A percentile compares a stretch with the other conserved stretches of the same genome.
Conservation (phyloP, 2,797 vertebrate species). For the Melanogrammus aeglefinus region DNA sequence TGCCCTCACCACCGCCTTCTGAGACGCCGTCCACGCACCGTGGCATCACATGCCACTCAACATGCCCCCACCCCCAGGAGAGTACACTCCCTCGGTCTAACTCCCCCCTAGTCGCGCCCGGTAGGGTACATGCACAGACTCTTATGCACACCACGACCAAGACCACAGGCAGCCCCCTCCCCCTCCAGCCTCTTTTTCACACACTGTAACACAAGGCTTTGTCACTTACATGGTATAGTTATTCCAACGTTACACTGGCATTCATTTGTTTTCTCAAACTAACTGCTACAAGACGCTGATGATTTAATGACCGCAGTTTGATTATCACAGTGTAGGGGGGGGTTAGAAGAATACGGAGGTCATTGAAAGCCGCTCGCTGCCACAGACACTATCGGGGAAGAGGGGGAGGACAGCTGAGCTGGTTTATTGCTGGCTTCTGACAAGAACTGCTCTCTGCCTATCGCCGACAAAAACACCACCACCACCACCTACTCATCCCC, state of each 20-base stretch:
- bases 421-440: slow-evolving; percentile 38
- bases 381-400: not conserved
- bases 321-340: not conserved
- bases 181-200: no score
- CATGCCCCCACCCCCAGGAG: slow-evolving; percentile 14
- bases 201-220: no score
- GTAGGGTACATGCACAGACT: slow-evolving; percentile 11
- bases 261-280: not conserved
- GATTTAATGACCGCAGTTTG: not conserved
- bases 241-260: not conserved
- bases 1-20: slow-evolving; percentile 91
- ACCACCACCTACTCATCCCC: slow-evolving; percentile 13
- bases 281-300: not conserved
- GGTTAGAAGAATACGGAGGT: not conserved
- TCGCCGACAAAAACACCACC: slow-evolving; percentile 30
- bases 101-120: not conserved
- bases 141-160: slow-evolving; percentile 17
- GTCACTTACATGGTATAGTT: not conserved
- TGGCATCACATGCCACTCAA: not conserved
- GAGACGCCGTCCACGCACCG: slow-evolving; percentile 13
- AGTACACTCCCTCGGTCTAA: slow-evolving; percentile 14
- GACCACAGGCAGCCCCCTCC: not conserved
- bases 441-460: slow-evolving; percentile 44
- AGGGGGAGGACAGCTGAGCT: not conserved
- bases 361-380: no score